Conservation (phyloP, 2,113 vertebrate species). For the Hippopotamus amphibius region DNA sequence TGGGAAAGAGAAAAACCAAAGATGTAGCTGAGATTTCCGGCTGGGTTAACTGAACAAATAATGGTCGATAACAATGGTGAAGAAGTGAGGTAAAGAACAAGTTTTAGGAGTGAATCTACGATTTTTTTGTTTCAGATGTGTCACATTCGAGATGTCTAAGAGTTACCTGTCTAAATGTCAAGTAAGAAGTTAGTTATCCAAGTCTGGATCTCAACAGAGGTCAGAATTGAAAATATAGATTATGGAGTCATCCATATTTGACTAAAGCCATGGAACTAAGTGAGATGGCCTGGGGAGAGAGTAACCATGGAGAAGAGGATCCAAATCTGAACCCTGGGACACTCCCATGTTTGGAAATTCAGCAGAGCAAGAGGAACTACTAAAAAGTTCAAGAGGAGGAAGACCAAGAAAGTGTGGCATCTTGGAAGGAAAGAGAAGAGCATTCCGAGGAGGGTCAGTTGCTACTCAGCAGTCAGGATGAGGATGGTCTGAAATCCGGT, state of each 20-base stretch:
- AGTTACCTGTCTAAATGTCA: neutral
- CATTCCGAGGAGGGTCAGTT: neutral
- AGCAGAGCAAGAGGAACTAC: neutral
- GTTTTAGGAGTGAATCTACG: neutral
- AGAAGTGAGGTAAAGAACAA: neutral
- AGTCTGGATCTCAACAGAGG: neutral
- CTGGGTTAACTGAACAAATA: neutral
- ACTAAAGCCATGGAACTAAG: neutral
- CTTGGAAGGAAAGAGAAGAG: neutral
- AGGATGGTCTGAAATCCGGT: neutral
- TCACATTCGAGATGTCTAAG: neutral
- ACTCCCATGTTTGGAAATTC: neutral
- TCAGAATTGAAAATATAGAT: neutral
- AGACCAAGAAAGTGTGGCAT: neutral
- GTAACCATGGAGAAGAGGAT: neutral
- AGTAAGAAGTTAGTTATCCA: neutral
- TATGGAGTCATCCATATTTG: neutral
- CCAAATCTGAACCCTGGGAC: neutral
- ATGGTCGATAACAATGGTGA: neutral
- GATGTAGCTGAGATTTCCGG: neutral
- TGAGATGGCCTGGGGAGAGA: neutral
- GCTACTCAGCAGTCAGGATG: accelerated
- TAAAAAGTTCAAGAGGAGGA: neutral
- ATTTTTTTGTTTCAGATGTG: neutral
- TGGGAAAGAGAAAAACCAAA: neutral